These are phyloP conservation scores for Ceriagrion tenellum DNA, from an alignment of 2,888 invertebrate genomes.

Conservation along the genomic window DNA sequence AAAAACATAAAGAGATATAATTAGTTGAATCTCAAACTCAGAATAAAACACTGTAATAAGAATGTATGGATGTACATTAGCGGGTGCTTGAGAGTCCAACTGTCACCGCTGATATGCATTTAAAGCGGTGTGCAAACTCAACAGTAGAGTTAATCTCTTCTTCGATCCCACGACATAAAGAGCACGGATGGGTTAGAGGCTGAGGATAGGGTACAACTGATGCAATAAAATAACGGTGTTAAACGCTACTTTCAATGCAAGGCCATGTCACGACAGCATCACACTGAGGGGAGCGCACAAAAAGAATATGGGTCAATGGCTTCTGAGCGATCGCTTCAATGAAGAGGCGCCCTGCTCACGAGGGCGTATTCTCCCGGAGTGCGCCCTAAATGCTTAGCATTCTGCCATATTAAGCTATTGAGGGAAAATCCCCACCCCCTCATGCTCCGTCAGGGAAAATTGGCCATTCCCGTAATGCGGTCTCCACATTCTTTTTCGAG, in stretches of 20 bases:
- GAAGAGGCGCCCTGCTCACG: background rate
- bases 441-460: background rate
- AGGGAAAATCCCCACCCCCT: background rate
- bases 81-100: background rate
- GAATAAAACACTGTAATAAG: too few species aligned
- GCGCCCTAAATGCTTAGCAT: background rate
- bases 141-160: background rate
- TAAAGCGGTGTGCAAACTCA: background rate
- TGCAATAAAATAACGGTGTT: background rate
- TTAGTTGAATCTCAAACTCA: too few species aligned
- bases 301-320: background rate
- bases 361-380: background rate
- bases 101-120: background rate
- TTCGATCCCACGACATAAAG: background rate
- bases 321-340: background rate
- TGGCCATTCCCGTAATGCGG: background rate
- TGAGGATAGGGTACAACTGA: background rate
- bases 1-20: too few species aligned
- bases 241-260: background rate
- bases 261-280: background rate
- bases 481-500: background rate
- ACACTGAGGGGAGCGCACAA: background rate
- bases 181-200: background rate
- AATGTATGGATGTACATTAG: background rate
- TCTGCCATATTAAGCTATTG: background rate